These are phyloP conservation scores for Platalea minor DNA, from an alignment of 2,797 vertebrate genomes.

Conservation along the genomic window DNA sequence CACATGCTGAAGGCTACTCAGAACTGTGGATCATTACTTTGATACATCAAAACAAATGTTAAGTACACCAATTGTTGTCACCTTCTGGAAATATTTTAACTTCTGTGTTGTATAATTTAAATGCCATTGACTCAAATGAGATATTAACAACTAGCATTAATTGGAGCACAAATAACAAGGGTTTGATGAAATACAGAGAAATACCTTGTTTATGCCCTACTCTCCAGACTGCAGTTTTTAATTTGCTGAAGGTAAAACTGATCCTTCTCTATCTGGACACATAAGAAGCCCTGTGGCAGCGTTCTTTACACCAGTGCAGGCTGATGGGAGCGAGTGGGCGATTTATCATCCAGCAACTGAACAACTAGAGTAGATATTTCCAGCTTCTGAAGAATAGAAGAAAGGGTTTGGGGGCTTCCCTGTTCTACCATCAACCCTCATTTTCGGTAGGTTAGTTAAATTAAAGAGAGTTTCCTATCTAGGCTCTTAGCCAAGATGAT, in stretches of 20 bases:
- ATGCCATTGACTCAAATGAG: not conserved
- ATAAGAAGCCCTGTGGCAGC: not conserved
- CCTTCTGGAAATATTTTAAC: not conserved
- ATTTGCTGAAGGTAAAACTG: not conserved
- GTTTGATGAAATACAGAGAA: not conserved
- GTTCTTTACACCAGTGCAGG: rapidly evolving
- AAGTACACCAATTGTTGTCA: not conserved
- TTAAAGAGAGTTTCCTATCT: not conserved
- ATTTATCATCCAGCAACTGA: not conserved
- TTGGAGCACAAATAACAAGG: not conserved
- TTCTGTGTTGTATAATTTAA: not conserved
- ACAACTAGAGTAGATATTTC: not conserved
- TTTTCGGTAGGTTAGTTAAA: not conserved
- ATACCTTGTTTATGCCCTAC: not conserved
- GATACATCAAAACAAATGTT: not conserved
- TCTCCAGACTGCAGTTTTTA: not conserved
- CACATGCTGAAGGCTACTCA: not conserved
- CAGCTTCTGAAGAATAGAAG: not conserved
- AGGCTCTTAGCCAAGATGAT: not conserved
- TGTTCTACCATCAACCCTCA: rapidly evolving
- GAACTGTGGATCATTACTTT: too few species aligned
- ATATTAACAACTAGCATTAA: not conserved
- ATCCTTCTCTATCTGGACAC: not conserved
- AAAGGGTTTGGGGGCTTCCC: not conserved
- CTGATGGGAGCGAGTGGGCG: not conserved